Evolutionary conservation across 2,113 vertebrate genomes (phyloP).

Genomic region (Corythaeola cristata): DNA sequence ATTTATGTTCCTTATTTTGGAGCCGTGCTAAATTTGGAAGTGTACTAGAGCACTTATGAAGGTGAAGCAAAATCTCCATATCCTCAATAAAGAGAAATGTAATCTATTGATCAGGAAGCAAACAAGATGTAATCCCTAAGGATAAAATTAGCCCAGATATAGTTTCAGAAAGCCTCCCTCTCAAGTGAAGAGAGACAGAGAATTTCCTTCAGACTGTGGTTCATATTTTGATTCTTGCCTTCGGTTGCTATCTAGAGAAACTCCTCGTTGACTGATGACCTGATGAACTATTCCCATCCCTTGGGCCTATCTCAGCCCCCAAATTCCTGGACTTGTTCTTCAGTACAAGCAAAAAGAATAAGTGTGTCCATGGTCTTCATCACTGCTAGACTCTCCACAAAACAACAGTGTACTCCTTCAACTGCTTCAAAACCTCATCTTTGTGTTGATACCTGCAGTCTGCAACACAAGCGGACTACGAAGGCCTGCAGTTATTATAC

Average conservation of each 20-base stretch:
- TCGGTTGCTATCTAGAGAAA: background rate
- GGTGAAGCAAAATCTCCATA: background rate
- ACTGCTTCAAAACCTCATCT: background rate
- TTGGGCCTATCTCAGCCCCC: background rate
- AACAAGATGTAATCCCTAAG: background rate
- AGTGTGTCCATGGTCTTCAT: background rate
- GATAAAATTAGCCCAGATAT: background rate
- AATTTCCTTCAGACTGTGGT: background rate
- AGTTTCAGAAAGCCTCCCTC: background rate
- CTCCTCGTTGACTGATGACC: background rate
- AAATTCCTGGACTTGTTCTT: background rate
- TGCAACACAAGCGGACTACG: background rate
- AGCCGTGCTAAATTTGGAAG: background rate
- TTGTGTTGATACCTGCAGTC: background rate
- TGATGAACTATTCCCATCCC: background rate
- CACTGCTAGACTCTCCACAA: background rate
- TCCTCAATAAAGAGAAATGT: background rate
- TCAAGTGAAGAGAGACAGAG: background rate
- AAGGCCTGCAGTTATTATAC: background rate
- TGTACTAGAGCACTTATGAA: background rate
- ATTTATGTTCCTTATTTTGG: background rate
- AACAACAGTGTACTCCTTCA: background rate
- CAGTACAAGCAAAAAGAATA: background rate
- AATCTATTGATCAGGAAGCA: background rate
- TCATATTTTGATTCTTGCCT: background rate